Conservation (phyloP, 2,797 vertebrate genomes). For the Siniperca undulata region DNA sequence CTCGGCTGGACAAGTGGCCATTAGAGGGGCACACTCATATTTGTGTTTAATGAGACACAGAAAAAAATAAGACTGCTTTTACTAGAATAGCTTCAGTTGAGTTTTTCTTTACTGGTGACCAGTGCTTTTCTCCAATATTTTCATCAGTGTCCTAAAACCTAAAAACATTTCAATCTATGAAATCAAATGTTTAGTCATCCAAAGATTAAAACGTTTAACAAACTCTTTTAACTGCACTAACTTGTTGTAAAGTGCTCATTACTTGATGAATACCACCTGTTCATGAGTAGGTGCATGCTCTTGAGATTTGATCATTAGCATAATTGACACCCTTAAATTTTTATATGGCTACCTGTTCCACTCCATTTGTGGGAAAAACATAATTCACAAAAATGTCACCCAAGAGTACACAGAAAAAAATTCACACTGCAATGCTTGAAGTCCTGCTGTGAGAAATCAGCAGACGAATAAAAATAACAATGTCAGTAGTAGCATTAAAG, state of each 20-base stretch:
- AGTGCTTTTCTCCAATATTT: not conserved
- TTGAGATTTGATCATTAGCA: not conserved
- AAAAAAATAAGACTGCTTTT: slow-evolving; percentile 2
- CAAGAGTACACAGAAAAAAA: not conserved
- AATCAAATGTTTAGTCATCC: slow-evolving; percentile 27
- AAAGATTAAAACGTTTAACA: slow-evolving; percentile 19
- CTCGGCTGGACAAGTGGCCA: slow-evolving; percentile 56
- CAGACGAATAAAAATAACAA: not conserved
- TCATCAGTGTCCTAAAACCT: not conserved
- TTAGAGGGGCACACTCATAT: slow-evolving; percentile 41
- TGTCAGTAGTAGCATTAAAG: not conserved
- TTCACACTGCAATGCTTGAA: not conserved
- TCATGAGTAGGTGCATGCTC: not conserved
- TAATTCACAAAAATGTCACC: slow-evolving; percentile 5
- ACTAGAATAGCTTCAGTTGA: not conserved
- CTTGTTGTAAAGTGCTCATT: slow-evolving; percentile 2
- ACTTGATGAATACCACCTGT: not conserved
- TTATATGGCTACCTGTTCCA: not conserved
- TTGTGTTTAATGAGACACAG: slow-evolving; percentile 40
- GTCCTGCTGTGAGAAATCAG: not conserved
- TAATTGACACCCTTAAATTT: slow-evolving; percentile 3
- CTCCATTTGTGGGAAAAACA: not conserved
- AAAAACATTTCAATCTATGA: slow-evolving; percentile 15
- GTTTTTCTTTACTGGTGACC: not conserved
- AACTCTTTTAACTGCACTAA: slow-evolving; percentile 11